Conservation (phyloP, 2,113 vertebrate species). For the Mugil cephalus region DNA sequence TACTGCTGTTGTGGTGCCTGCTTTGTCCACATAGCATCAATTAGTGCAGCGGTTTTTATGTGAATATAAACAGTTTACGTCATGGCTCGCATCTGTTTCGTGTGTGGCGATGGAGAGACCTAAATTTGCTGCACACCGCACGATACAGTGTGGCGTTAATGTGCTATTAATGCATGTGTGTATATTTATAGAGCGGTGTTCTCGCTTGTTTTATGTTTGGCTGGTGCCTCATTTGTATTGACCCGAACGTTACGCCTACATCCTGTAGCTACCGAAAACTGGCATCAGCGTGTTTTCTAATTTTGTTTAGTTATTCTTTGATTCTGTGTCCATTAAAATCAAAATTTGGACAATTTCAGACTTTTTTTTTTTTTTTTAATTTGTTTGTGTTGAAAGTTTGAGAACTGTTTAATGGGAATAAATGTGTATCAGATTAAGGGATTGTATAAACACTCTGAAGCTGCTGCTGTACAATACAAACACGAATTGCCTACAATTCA, state of each 20-base stretch:
- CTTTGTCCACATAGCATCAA: constrained; percentile 21
- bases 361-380: too few relatives aligned
- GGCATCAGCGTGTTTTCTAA: not conserved
- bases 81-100: constrained; percentile 45
- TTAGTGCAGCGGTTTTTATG: constrained; percentile 11
- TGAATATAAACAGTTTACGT: constrained; percentile 31
- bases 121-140: constrained; percentile 1
- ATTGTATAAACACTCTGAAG: not conserved
- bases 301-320: not conserved
- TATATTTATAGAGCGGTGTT: constrained; percentile 23
- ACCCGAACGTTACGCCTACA: not conserved
- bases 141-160: constrained; percentile 26
- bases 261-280: not conserved
- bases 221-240: not conserved
- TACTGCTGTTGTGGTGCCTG: constrained; percentile 10
- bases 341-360: not conserved
- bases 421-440: not conserved
- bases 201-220: constrained; percentile 25
- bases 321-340: not conserved
- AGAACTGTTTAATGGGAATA: not conserved
- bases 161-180: constrained; percentile 14
- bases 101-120: constrained; percentile 4
- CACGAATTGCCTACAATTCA: not conserved
- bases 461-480: not conserved
- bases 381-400: not conserved